Evolutionary conservation across 2,797 vertebrate genomes (phyloP), one percentile per base, ranked within the genome.

Genomic region (Meda fulgida): DNA sequence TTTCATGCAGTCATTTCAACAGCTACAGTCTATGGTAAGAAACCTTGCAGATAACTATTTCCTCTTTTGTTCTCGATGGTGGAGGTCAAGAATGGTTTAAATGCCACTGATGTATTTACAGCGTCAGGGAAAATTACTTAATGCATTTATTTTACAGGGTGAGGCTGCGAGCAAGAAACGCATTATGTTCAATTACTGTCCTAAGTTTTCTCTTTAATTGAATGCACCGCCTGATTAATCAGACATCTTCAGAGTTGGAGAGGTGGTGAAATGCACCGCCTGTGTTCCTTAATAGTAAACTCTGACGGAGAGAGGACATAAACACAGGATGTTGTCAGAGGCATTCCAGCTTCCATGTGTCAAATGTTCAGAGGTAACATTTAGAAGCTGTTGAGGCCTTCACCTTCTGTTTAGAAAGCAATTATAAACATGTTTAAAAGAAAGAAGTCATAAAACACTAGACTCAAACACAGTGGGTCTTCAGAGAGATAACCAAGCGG

Each of bases 181-280:
- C 91, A 94, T 93, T 94, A 90, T 90, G 92, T 95, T 94, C 93
- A 93, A 94, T 96, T 96, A 93, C 91, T 81, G 90, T 88, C 90
- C 89, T 92, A 94, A 94, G 93, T 94, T 94, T 93, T 94, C 91
- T 92, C 92, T 95, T 95, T 95, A 96, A 96, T 95, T 94, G 94
- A 95, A 95, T 69, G 90, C 92, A 92, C 90, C 89, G 91, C 86
- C 91, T 92, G 92, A 95, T 95, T 94, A 95, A 95, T 88, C 79
- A 88, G 91, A 90, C 89, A 83, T 87, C 89, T 90, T 94, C 91
- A 93, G 93, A 90, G 91, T 93, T 91, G 88, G 87, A 91, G 77
- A 84, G 53, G 46, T 16, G 48, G 82, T 91, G 92, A 89, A 85
- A 89, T 43, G 51, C 78, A 3, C 29, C 19, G 55, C 29, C 86